phyloP scores from a whole-genome alignment of 2,113 vertebrate genomes.

The Esox niger region DNA sequence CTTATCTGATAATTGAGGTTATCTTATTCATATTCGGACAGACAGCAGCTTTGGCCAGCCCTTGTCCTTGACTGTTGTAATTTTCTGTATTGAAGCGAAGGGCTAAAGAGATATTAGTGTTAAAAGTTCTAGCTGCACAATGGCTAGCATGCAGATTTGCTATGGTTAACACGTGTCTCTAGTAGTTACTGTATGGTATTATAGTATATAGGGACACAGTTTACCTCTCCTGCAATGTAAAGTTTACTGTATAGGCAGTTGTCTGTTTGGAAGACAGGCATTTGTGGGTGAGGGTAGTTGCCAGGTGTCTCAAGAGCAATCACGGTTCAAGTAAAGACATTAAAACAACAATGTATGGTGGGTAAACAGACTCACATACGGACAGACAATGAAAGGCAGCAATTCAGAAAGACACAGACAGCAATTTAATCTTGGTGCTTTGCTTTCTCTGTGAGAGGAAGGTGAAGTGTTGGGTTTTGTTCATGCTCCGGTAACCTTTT shows the following conservation, averaged over 20 bases:
- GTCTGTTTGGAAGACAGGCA: neutral
- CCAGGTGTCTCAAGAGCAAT: conserved; percentile 13
- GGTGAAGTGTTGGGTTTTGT: conserved; percentile 57
- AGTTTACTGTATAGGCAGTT: too few species aligned
- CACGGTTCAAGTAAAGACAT: conserved; percentile 10
- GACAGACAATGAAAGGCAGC: conserved; percentile 11
- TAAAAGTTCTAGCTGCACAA: too few species aligned
- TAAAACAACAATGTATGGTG: conserved; percentile 39
- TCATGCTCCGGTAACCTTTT: conserved; percentile 57
- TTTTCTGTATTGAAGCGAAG: neutral
- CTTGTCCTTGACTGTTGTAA: neutral
- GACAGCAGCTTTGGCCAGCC: neutral
- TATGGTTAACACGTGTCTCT: too few species aligned
- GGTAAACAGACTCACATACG: conserved; percentile 32
- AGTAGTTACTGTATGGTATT: too few species aligned
- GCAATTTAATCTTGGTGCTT: too few species aligned
- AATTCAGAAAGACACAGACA: too few species aligned
- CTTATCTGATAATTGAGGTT: neutral
- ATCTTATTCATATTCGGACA: neutral
- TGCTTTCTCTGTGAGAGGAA: conserved; percentile 4
- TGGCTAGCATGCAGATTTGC: neutral
- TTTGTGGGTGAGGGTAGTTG: too few species aligned
- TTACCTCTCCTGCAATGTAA: too few species aligned
- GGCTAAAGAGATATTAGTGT: too few species aligned
- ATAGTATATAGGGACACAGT: too few species aligned